A percentile compares a stretch with the other conserved stretches of the same genome.
These are phyloP conservation scores for Tiaroga cobitis DNA, from an alignment of 2,797 vertebrate genomes.

Conservation along the genomic window DNA sequence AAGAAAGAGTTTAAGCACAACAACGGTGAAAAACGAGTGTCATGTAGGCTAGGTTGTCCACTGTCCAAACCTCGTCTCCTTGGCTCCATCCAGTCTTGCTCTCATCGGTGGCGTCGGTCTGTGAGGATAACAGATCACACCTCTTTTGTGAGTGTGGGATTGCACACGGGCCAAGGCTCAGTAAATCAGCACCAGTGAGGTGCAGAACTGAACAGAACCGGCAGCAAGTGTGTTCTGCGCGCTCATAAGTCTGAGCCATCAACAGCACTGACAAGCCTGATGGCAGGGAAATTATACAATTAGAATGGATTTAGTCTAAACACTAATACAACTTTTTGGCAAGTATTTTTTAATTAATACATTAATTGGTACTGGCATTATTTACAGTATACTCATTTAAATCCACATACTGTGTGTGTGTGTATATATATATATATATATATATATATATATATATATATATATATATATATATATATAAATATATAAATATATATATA, in stretches of 20 bases:
- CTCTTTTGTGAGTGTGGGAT: slow-evolving; percentile 55
- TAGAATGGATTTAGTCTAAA: neutral
- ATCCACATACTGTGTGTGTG: too few relatives aligned
- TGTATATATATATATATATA: too few relatives aligned
- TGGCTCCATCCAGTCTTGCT: slow-evolving; percentile 49
- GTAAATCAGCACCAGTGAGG: slow-evolving; percentile 53
- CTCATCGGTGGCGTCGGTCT: slow-evolving; percentile 43
- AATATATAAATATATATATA: too few relatives aligned
- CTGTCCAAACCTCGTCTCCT: slow-evolving; percentile 53
- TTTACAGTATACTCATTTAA: too few relatives aligned
- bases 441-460: too few relatives aligned
- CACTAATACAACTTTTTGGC: neutral
- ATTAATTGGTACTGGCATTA: neutral
- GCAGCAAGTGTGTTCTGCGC: slow-evolving; percentile 29
- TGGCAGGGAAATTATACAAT: neutral
- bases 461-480: too few relatives aligned
- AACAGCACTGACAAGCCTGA: neutral
- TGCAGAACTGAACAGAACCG: neutral
- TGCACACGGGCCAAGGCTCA: slow-evolving; percentile 50
- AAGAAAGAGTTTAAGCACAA: slow-evolving; percentile 30
- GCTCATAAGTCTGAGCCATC: neutral
- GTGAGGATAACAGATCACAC: slow-evolving; percentile 55
- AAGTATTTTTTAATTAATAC: neutral
- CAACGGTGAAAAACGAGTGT: slow-evolving; percentile 41
- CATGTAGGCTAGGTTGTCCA: slow-evolving; percentile 38